These are phyloP conservation scores for Perca fluviatilis DNA, from an alignment of 2,113 vertebrate genomes.

Conservation along the genomic window DNA sequence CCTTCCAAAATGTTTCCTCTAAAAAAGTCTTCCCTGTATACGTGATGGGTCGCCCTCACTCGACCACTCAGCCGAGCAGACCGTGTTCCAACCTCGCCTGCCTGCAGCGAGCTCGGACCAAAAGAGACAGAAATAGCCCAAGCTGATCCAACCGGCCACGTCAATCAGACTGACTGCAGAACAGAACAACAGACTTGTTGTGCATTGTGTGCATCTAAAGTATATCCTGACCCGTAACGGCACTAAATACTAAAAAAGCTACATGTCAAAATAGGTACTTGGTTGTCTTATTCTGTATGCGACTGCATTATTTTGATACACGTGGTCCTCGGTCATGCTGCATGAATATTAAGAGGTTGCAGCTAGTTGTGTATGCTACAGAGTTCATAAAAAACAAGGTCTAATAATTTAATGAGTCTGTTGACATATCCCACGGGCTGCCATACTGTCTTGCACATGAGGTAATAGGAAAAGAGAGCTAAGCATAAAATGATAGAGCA, in stretches of 20 bases:
- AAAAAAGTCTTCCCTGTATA: conserved; percentile 36
- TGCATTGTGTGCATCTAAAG: not conserved
- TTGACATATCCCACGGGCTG: conserved; percentile 73
- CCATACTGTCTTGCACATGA: conserved; percentile 56
- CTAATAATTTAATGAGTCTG: conserved; percentile 81
- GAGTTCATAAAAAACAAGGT: conserved; percentile 81
- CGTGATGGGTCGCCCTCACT: conserved; percentile 44
- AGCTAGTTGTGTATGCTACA: conserved; percentile 63
- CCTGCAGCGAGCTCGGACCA: conserved; percentile 55
- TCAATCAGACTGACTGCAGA: conserved; percentile 51
- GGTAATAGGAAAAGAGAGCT: conserved; percentile 54
- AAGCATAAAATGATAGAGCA: conserved; percentile 54
- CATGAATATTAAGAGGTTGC: conserved; percentile 81
- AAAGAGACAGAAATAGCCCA: conserved; percentile 60
- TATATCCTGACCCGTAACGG: conserved; percentile 8
- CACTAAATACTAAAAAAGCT: conserved; percentile 36
- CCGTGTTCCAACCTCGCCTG: conserved; percentile 46
- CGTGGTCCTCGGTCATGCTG: conserved; percentile 59
- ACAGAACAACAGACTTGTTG: conserved; percentile 7
- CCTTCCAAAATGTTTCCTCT: conserved; percentile 36
- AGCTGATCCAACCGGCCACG: conserved; percentile 46
- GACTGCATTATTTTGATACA: conserved; percentile 50
- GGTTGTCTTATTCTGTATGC: conserved; percentile 17
- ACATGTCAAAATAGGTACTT: conserved; percentile 29
- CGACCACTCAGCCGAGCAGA: conserved; percentile 57